Evolutionary conservation across 2,113 vertebrate genomes (phyloP), one percentile per base, ranked within the genome.

Genomic region (Donacobius atricapilla): DNA sequence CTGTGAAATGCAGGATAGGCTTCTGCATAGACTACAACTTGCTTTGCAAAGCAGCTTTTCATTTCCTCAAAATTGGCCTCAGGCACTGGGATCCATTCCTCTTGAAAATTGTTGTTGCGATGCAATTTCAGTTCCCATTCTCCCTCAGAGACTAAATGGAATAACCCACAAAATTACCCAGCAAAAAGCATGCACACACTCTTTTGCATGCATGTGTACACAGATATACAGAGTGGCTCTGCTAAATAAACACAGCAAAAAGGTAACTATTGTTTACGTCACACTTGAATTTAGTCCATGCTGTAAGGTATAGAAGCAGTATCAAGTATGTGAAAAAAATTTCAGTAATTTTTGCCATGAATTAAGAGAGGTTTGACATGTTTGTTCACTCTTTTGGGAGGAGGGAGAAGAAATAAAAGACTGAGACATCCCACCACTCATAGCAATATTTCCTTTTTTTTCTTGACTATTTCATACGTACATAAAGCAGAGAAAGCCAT

Each of bases 361-460:
- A 80, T 71, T 37, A 68, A 63, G 78, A 54, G 22, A 8, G 2
- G 8, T 40, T 79, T 40, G 10, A 54, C 50, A 15, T 30, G 15
- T 53, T 82, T 53, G 4, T 47, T 53, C 56, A 13, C 7, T 44
- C 25, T 48, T 31, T 4, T 17, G 4, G 3, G 11, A 16, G 5
- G 3, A 31, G 2, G 3, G 2, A 12, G 4, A 24, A 10, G 24
- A n/a, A 22, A 40, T 23, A 20, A 27, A 19, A 25, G 3, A 35
- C 4, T 2, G 33, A 58, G 15, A 45, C 2, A 11, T 83, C 33
- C 31, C 30, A 2, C 10, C 39, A 35, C 23, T 42, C 22, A 16
- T 10, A 82, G 3, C 4, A 82, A 33, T 45, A 42, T n/a, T 48
- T 57, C 40, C 4, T 9, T 25, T 42, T 71, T 80, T 65, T 27